Conservation (phyloP, 2,888 invertebrate species). For the Dendrolimus pini region DNA sequence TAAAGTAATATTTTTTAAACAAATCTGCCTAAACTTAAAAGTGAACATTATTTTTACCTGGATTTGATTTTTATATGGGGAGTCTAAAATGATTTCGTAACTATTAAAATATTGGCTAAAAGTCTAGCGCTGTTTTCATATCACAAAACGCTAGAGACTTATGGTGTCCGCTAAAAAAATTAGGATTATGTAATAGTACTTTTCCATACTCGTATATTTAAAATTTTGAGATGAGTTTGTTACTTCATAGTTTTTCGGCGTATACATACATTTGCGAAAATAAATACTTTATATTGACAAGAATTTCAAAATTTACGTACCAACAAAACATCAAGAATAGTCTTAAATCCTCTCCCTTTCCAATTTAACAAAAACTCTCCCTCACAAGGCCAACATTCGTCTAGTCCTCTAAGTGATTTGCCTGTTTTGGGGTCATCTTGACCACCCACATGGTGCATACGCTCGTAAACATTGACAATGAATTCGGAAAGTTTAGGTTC, state of each 20-base stretch:
- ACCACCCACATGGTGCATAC: slow-evolving; percentile 80
- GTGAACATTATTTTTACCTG: too few relatives aligned
- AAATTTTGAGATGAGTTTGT: too few relatives aligned
- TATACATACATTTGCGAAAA: too few relatives aligned
- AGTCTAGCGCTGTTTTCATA: too few relatives aligned
- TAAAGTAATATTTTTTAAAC: too few relatives aligned
- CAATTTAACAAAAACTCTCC: slow-evolving; percentile 84
- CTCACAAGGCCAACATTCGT: slow-evolving; percentile 80
- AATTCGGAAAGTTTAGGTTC: slow-evolving; percentile 52
- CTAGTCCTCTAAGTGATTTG: slow-evolving; percentile 79
- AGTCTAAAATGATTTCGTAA: too few relatives aligned
- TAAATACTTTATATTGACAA: too few relatives aligned
- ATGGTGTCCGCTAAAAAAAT: not conserved
- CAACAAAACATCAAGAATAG: slow-evolving; percentile 81
- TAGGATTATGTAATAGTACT: not conserved
- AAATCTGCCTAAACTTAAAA: too few relatives aligned
- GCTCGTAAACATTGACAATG: slow-evolving; percentile 78
- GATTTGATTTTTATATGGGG: too few relatives aligned
- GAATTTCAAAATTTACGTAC: slow-evolving; percentile 46
- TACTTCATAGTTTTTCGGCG: too few relatives aligned
- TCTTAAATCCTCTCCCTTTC: slow-evolving; percentile 83
- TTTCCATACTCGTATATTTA: not conserved
- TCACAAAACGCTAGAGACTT: too few relatives aligned
- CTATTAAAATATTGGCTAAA: too few relatives aligned
- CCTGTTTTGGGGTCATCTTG: slow-evolving; percentile 58